Conservation (phyloP, 2,888 invertebrate species). For the Acleris laterana region DNA sequence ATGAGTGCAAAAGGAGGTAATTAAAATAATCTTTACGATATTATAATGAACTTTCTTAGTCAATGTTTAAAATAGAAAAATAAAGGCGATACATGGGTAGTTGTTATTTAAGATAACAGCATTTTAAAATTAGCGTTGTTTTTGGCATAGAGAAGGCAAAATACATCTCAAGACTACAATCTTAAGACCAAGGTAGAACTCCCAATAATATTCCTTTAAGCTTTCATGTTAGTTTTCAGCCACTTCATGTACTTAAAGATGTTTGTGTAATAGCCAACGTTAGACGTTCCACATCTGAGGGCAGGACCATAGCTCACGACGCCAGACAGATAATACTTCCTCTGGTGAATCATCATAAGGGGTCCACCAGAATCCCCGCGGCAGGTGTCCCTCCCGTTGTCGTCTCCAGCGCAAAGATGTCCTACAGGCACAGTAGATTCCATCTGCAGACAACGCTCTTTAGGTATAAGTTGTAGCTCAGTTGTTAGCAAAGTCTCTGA, state of each 20-base stretch:
- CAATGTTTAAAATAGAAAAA: no score
- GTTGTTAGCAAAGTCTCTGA: slow-evolving; percentile 11
- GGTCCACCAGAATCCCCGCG: slow-evolving; percentile 28
- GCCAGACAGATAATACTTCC: no score
- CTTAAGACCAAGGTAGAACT: no score
- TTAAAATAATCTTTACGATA: no score
- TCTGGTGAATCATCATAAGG: neutral
- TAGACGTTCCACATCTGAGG: slow-evolving; percentile 1
- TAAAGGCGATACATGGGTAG: no score
- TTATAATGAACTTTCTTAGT: no score
- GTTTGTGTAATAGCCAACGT: slow-evolving; percentile 19
- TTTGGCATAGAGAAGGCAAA: no score
- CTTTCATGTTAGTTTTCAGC: slow-evolving; percentile 13
- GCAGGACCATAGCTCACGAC: no score
- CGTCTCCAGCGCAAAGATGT: slow-evolving; percentile 17
- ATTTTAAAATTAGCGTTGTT: no score
- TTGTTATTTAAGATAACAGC: no score
- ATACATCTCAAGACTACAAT: no score
- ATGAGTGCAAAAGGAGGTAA: no score
- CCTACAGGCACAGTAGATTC: slow-evolving; percentile 5
- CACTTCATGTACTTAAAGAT: slow-evolving; percentile 24
- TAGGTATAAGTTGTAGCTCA: slow-evolving; percentile 6
- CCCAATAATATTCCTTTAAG: neutral
- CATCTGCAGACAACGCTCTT: slow-evolving; percentile 4
- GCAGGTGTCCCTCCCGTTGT: slow-evolving; percentile 23